Base-by-base conservation (phyloP, 2,888 invertebrate species). In the Ferrisia virgata region DNA sequence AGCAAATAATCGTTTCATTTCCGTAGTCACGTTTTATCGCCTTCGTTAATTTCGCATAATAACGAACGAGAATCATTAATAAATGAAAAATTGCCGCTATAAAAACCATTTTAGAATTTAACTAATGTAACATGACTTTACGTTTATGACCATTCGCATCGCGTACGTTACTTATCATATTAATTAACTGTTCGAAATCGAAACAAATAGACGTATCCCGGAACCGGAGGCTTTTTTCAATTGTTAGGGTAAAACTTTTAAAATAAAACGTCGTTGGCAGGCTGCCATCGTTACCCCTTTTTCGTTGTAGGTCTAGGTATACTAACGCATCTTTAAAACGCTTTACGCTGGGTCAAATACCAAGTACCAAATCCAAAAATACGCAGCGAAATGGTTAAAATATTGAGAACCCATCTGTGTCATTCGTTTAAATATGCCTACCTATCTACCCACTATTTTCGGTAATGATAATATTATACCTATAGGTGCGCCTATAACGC, bases 401-500 rank as follows among this genome's bases (percentile, higher is more conserved):
- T 72, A 72, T 36, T 36, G 72, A 72, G 72, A 33, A 72, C 33
- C 33, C 72, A 72, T 72, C 36, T 72, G 33, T 72, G 72, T 36
- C 72, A 72, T 33, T n/a, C 33, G 72, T 72, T 72, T 36, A 72
- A 72, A 6, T 2, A n/a, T n/a, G n/a, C n/a, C n/a, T n/a, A n/a
- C n/a, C n/a, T n/a, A n/a, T n/a, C n/a, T n/a, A n/a, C n/a, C n/a
- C n/a, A 72, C 31, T 69, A 69, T 31, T 28, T 53, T 22, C 22
- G 11, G 28, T 64, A 64, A 28, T 64, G 58, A 64, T 64, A 64
- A 64, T 64, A 64, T 64, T 25, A 4, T 22, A 64, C 25, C 8
- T 2, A 18, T 53, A n/a, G n/a, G n/a, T n/a, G n/a, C n/a, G n/a
- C n/a, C n/a, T n/a, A n/a, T n/a, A n/a, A n/a, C n/a, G n/a, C n/a